Conservation (phyloP, 2,113 vertebrate genomes). For the Xenus cinereus region DNA sequence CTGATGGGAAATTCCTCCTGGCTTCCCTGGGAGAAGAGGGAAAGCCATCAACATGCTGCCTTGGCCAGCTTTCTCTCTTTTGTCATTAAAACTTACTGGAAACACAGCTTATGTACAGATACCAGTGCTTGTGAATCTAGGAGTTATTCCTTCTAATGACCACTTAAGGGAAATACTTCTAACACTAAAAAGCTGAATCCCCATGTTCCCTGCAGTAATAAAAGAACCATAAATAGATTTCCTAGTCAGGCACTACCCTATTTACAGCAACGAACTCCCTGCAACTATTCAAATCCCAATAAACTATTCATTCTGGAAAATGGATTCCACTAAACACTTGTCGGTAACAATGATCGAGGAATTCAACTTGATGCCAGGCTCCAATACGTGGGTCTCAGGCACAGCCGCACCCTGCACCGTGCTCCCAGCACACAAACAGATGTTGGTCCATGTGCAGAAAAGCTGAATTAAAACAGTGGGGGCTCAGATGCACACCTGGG, state of each 20-base stretch:
- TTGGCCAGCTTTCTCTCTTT: background rate
- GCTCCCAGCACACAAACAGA: background rate
- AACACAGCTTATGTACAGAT: background rate
- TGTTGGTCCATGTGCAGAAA: background rate
- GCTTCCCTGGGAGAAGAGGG: background rate
- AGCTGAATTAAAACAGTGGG: background rate
- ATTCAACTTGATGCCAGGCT: background rate
- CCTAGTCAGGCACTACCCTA: background rate
- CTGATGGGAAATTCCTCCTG: background rate
- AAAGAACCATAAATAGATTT: conserved; percentile 3
- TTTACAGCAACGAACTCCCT: background rate
- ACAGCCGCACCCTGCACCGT: background rate
- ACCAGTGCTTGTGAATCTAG: background rate
- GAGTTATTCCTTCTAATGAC: conserved; percentile 4
- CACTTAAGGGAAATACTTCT: background rate
- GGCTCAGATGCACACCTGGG: background rate
- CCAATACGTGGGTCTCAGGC: accelerated
- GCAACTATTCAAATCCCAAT: background rate
- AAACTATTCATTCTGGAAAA: background rate
- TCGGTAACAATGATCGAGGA: background rate
- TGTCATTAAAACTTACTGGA: background rate
- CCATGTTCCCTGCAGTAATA: background rate
- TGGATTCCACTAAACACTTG: background rate
- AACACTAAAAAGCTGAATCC: background rate
- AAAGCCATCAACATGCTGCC: background rate